Base-by-base conservation (phyloP, 2,797 vertebrate genomes). In the Aythya fuligula region DNA sequence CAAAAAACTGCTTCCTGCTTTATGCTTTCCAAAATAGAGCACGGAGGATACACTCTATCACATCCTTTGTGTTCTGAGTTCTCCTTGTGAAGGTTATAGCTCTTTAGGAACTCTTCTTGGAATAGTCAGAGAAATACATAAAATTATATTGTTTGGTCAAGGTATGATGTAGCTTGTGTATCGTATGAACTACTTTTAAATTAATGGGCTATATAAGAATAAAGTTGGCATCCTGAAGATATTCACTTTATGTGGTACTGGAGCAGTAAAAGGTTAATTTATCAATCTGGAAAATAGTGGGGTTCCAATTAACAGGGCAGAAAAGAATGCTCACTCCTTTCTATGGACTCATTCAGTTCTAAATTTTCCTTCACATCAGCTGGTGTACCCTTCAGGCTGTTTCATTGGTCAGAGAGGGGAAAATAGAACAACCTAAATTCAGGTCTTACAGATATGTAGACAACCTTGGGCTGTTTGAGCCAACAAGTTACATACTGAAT, bases 391-490 rank as follows among this genome's bases (percentile, higher is more conserved):
- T 91, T 58, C 22, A 58, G 60, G 11, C 3, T 78, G 22, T 74
- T 89, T 90, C 5, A 20, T 71, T 77, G 22, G 8, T 64, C 0
- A 64, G 13, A 83, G 8, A 51, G 17, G 11, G 4, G 4, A 14
- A 11, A 17, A 38, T 18, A 34, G 16, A 2, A 32, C 0, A 2
- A 28, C 0, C 3, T 16, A 58, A n/a, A 77, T 34, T 81, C 5
- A 24, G 0, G 6, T 53, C 32, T 81, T 71, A 6, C 8, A 51
- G 13, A 27, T 62, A 41, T 6, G 3, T 36, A 73, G 56, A 62
- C 1, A 17, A 6, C 73, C 86, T 9, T 62, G 56, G 58, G 19
- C 14, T 91, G 10, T 57, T 84, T 77, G 12, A 65, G 60, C 43
- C 13, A 58, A n/a, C 2, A 77, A 36, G 9, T 77, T 43, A 30